Evolutionary conservation across 2,888 invertebrate species (phyloP), one percentile per base, ranked within the genome.

Genomic region (Stegana nigrithorax): DNA sequence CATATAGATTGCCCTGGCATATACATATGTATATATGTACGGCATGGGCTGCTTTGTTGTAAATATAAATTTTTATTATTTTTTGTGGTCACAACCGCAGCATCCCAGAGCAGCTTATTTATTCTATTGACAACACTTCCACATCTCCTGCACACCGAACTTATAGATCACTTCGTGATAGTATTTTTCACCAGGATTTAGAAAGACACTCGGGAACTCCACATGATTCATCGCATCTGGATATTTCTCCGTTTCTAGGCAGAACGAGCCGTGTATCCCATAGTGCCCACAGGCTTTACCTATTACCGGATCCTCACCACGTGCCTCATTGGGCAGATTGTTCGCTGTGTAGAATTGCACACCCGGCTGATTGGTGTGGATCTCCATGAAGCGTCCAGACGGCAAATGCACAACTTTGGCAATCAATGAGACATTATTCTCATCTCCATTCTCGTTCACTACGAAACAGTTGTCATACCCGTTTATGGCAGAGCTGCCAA

Each of bases 331-430:
- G 0, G 94, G 94, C 17, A 95, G 85, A 66, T 87, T 88, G 81
- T 95, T 94, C 0, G 91, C 89, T 0, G 96, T 96, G 83, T 97
- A 97, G 79, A 97, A 92, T 83, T 97, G 96, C 66, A 97, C 88
- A 0, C 96, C 96, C 0, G 96, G 96, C 81, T 96, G 94, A 82
- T 95, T 92, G 55, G 94, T 92, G 73, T 90, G 91, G 0, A 96
- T 89, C 81, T 95, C 93, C 68, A 97, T 81, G 23, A 88, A 89
- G 63, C 96, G 88, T 1, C 96, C 95, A 32, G 89, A 88, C 7
- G 82, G 73, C 0, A 91, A 90, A 84, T 94, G 93, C 6, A 61
- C 32, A 1, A 79, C 36, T 42, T 72, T 77, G 17, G 72, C 75
- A 29, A 75, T 67, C 39, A 72, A 53, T 59, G 62, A 63, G 1